Conservation (phyloP, 2,113 vertebrate species). For the Sturnira hondurensis region DNA sequence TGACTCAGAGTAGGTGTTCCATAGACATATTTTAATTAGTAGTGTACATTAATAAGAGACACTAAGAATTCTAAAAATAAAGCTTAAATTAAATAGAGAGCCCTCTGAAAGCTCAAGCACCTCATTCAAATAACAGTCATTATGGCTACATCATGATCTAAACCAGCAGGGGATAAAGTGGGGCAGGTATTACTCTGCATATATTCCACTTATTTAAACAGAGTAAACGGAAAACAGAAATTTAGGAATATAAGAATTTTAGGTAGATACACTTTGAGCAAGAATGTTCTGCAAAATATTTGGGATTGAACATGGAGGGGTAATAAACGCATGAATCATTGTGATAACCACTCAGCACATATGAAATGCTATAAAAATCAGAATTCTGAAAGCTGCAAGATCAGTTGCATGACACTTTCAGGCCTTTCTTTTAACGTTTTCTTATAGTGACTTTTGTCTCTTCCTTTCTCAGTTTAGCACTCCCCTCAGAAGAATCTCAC, state of each 20-base stretch:
- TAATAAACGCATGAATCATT: background rate
- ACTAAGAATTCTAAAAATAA: background rate
- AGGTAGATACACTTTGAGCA: background rate
- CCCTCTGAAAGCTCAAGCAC: background rate
- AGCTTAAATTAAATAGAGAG: background rate
- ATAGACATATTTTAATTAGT: background rate
- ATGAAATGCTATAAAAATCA: background rate
- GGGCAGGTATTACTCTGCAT: background rate
- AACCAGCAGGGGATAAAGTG: background rate
- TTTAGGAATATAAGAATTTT: background rate
- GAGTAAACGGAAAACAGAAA: background rate
- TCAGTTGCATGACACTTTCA: background rate
- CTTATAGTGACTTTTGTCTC: background rate
- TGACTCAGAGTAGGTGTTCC: background rate
- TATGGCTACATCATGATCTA: background rate
- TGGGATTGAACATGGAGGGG: background rate
- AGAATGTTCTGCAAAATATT: background rate
- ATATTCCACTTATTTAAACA: background rate
- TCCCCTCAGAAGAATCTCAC: background rate
- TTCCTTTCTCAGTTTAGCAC: background rate
- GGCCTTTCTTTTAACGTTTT: background rate
- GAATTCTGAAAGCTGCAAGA: background rate
- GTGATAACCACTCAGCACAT: background rate
- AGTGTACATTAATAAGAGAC: background rate
- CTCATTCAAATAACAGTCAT: background rate